Evolutionary conservation across 2,888 invertebrate species (phyloP).

Genomic region (Agrotis clavis): DNA sequence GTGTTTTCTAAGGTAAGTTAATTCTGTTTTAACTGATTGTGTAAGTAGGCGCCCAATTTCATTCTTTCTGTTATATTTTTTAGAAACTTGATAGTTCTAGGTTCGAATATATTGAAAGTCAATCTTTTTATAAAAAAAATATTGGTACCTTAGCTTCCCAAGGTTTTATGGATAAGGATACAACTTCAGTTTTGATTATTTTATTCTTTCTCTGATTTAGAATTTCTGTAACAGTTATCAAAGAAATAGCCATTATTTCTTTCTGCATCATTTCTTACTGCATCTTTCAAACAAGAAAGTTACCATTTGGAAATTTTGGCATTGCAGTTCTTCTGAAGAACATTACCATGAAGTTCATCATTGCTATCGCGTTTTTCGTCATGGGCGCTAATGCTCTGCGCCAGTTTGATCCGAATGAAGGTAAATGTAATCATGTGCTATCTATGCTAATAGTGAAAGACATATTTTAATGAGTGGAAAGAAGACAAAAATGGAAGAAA

Average conservation of each 20-base stretch:
- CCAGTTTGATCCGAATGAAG: not conserved
- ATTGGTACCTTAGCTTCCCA: no score
- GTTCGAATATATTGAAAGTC: no score
- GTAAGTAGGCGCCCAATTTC: no score
- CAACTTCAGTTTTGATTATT: not conserved
- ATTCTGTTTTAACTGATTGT: not conserved
- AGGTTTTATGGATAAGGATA: no score
- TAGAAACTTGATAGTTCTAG: no score
- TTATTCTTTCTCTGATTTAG: not conserved
- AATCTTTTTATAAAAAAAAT: no score
- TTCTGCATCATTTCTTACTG: no score
- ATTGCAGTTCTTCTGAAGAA: not conserved
- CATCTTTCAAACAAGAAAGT: not conserved
- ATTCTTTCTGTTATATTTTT: no score
- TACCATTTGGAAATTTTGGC: not conserved
- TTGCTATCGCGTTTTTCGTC: conserved; percentile 68
- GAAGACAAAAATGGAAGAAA: no score
- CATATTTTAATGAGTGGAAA: no score
- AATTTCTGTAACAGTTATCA: not conserved
- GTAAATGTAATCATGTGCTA: conserved; percentile 23
- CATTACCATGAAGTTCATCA: conserved; percentile 71
- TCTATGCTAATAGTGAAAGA: no score
- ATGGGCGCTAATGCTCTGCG: conserved; percentile 65
- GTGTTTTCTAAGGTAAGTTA: conserved; percentile 17
- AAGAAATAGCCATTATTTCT: not conserved